Base-by-base conservation (phyloP, 2,888 invertebrate genomes). In the Scaptomyza tumidula region DNA sequence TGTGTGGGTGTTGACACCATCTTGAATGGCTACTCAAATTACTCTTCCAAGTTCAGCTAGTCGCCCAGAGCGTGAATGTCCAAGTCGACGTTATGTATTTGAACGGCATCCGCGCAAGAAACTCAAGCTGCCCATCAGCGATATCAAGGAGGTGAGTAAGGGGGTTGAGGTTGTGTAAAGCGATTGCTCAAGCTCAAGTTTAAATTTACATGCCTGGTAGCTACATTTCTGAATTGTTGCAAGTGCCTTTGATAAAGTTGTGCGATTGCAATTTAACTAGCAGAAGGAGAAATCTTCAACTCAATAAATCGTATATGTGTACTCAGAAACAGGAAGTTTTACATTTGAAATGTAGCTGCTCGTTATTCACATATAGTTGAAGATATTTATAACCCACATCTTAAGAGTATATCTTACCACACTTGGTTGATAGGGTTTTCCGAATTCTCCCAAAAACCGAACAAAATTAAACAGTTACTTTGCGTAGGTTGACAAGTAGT, bases 81-180 rank as follows among this genome's bases (percentile, higher is more conserved):
- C 97, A 0, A 97, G 97, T 73, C 94, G 97, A 46, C 94, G 96
- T 48, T 98, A 97, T 91, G 96, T 97, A 9, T 97, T 97, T 89
- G 98, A 98, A 91, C 94, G 97, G 61, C 97, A 97, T 90, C 96
- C 97, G 1, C 93, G 97, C 14, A 97, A 97, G 89, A 96, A 97
- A 76, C 91, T 97, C 56, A 97, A 97, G 90, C 93, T 97, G 27
- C 96, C 96, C 13, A 93, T 95, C 43, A 95, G 96, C 6, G 97
- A 97, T 89, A 93, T 96, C 50, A 97, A 97, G 91, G 97, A 97
- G 93, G 95, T 97, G 72, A 66, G 74, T 69, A 45, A 35, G 1
- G 10, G 14, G 14, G 24, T 24, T 24, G 24, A 5, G 5, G 24
- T 37, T 11, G 5, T 11, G n/a, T 27, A 7, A 6, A 52, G n/a